Base-by-base conservation (phyloP, 2,113 vertebrate genomes). In the Colistium nudipinnis region DNA sequence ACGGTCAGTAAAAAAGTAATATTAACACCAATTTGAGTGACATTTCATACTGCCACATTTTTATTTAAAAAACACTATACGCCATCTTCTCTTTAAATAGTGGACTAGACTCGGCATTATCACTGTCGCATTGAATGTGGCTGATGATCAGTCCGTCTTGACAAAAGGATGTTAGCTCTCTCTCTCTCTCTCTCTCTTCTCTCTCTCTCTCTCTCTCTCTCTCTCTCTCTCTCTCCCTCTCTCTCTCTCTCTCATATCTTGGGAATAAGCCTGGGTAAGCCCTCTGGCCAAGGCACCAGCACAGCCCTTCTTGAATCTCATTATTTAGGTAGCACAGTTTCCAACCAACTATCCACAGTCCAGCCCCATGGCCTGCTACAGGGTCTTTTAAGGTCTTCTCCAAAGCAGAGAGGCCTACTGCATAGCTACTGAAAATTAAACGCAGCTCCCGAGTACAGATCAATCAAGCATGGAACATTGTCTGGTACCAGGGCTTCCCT, bases 191-290 rank as follows among this genome's bases (percentile, higher is more conserved):
- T n/a, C n/a, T n/a, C n/a, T n/a, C n/a, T n/a, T n/a, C n/a, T n/a
- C n/a, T n/a, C n/a, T n/a, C n/a, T n/a, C n/a, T n/a, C n/a, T n/a
- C n/a, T n/a, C n/a, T n/a, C n/a, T n/a, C n/a, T n/a, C n/a, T n/a
- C n/a, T n/a, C n/a, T n/a, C n/a, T n/a, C n/a, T n/a, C n/a, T n/a
- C n/a, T n/a, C n/a, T n/a, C n/a, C n/a, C 28, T 4, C 17, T 28
- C 7, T 12, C 20, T 28, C 56, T 47, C 35, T 20, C 20, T 35
- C 61, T 68, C 84, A 76, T 77, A 87, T 75, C 78, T 84, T 86
- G 84, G 68, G 83, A 78, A 85, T 87, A 87, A 89, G 87, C 70
- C 80, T 22, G 77, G 69, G 78, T 87, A 85, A 91, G 79, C 84
- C 83, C 83, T 73, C 69, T 81, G 82, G 83, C 83, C 78, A 72